phyloP scores from a whole-genome alignment of 1,140 invertebrate genomes.

The Watersipora subatra region DNA sequence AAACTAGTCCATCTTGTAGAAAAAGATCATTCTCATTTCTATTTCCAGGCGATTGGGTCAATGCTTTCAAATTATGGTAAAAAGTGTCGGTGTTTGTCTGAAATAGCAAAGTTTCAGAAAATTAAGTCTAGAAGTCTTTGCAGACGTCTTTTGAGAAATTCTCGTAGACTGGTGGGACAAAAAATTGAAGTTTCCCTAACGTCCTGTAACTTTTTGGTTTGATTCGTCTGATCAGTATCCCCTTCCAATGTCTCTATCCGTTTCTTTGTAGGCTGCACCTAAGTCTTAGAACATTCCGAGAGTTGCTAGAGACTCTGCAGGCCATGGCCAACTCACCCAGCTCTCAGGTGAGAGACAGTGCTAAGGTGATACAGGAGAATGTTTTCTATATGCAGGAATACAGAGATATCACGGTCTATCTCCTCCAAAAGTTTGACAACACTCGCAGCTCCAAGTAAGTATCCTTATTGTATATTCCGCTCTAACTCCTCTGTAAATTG shows the following conservation, averaged over 20 bases:
- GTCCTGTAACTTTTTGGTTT: no score
- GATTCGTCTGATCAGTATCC: no score
- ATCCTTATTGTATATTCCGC: neutral
- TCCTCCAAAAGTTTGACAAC: conserved; percentile 68
- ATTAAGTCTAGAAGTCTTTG: no score
- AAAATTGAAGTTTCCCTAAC: no score
- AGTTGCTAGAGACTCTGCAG: conserved; percentile 54
- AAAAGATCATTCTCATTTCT: no score
- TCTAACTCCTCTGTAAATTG: neutral
- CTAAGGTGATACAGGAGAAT: conserved; percentile 65
- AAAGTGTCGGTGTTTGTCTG: no score
- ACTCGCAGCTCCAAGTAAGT: conserved; percentile 52
- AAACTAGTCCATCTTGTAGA: no score
- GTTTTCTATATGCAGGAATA: conserved; percentile 90
- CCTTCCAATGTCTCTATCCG: conserved; percentile 4
- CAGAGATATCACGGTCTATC: conserved; percentile 68
- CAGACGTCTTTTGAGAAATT: no score
- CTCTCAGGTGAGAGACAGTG: conserved; percentile 21
- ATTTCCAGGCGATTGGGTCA: no score
- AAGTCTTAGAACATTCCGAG: conserved; percentile 53
- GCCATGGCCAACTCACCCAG: conserved; percentile 63
- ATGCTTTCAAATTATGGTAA: no score
- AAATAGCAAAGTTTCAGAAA: no score
- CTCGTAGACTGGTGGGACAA: no score
- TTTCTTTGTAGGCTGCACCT: conserved; percentile 51